Base-by-base conservation (phyloP, 2,888 invertebrate genomes). In the Nomada hirtipes region DNA sequence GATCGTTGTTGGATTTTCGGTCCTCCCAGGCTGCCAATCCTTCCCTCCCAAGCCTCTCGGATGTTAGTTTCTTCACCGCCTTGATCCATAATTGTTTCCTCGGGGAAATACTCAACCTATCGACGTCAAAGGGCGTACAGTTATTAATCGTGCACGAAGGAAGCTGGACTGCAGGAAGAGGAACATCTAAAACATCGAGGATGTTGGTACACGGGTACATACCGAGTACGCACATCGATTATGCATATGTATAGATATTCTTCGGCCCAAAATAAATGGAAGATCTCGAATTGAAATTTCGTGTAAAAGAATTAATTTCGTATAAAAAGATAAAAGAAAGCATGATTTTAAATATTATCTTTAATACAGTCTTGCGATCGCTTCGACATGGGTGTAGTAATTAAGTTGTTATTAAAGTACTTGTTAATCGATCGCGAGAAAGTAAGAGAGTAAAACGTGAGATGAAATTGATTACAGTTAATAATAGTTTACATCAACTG, bases 1-100 rank as follows among this genome's bases (percentile, higher is more conserved):
- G 86, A 53, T 89, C 92, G 70, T 79, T 84, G 80, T 88, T 89
- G 55, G 90, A 88, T 82, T 92, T 93, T 72, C 90, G 89, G 26
- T 91, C 92, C 69, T 91, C 92, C 93, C 93, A 93, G 60, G 93
- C 93, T 36, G 93, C 94, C 55, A 94, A 89, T 83, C 93, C 92
- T 82, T 93, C 93, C 64, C 93, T 89, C 55, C 93, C 93, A 52
- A 94, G 89, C 77, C 94, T 90, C 89, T 94, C 94, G 60, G 93
- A 93, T 11, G 94, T 94, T 74, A 94, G 86, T 82, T 94, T 93
- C 87, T 94, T 94, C 86, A 94, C 94, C 29, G 94, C 94, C 83
- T 94, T 93, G 87, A 94, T 93, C 94, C 94, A 94, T 90, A 94
- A 89, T 78, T 94, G 94, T 87, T 93, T 93, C 86, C 92, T 91